A percentile compares a stretch with the other conserved stretches of the same genome.
These are phyloP conservation scores for Heliconius melpomene DNA, from an alignment of 1,140 invertebrate species.

Conservation along the genomic window DNA sequence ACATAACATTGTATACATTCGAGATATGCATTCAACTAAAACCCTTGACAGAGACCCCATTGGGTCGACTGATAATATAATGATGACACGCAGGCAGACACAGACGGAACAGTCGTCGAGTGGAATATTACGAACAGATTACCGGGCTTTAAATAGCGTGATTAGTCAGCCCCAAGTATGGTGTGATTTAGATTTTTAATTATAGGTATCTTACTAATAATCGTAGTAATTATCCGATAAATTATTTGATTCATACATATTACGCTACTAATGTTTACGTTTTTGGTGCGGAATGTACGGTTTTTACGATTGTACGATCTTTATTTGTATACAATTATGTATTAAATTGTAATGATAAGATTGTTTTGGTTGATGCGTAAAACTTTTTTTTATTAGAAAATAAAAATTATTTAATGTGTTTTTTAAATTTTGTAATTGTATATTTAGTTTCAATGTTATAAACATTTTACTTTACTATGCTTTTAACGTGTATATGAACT, in stretches of 20 bases:
- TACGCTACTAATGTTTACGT: constrained; percentile 15
- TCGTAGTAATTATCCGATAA: constrained; percentile 12
- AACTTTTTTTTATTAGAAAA: too few species aligned
- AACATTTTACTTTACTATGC: too few species aligned
- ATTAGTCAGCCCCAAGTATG: neutral
- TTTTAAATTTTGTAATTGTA: too few species aligned
- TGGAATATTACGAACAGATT: constrained; percentile 24
- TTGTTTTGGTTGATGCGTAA: neutral
- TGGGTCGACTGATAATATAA: constrained; percentile 5
- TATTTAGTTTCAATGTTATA: too few species aligned
- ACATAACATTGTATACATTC: neutral
- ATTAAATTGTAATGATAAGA: neutral
- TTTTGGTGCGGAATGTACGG: constrained; percentile 8
- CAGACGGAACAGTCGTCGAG: neutral
- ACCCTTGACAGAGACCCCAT: constrained; percentile 13
- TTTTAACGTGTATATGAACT: too few species aligned
- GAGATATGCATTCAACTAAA: constrained; percentile 10
- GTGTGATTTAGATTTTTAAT: constrained; percentile 15
- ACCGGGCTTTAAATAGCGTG: neutral
- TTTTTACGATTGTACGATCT: neutral
- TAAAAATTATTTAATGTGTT: too few species aligned
- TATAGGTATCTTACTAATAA: neutral
- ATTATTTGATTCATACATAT: constrained; percentile 12
- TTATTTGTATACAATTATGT: constrained; percentile 3
- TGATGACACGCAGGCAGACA: neutral